Conservation (phyloP, 2,797 vertebrate species). For the Tolypeutes matacus region DNA sequence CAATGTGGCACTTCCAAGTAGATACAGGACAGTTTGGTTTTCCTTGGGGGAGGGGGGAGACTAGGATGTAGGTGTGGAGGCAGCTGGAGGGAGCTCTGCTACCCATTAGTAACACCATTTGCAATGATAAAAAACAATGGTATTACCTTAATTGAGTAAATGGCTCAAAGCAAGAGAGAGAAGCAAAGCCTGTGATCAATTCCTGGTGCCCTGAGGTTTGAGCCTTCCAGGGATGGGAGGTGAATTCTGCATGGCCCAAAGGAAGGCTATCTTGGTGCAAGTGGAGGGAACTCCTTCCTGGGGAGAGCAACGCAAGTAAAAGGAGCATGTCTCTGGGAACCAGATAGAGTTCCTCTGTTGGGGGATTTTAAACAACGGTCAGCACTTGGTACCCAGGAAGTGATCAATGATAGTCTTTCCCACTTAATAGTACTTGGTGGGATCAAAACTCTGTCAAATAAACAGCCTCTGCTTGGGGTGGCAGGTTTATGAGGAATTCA, state of each 20-base stretch:
- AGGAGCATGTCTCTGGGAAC: neutral
- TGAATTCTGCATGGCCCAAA: neutral
- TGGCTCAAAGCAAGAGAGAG: conserved; percentile 64
- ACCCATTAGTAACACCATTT: conserved; percentile 73
- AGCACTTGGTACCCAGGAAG: neutral
- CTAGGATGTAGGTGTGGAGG: conserved; percentile 44
- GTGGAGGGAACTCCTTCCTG: neutral
- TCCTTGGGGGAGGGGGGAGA: conserved; percentile 5
- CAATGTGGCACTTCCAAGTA: conserved; percentile 75
- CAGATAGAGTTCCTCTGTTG: neutral
- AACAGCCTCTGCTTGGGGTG: neutral
- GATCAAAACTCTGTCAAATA: neutral
- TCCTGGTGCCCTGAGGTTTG: neutral
- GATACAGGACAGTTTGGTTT: conserved; percentile 62
- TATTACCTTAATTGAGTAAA: conserved; percentile 77
- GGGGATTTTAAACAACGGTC: neutral
- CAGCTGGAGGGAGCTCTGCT: conserved; percentile 66
- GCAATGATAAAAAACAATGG: conserved; percentile 77
- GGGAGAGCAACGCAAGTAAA: neutral
- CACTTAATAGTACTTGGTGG: neutral
- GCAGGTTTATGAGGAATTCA: neutral
- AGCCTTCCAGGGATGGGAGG: conserved; percentile 16
- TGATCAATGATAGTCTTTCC: neutral
- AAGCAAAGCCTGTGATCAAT: conserved; percentile 56
- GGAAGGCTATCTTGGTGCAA: neutral